Conservation (phyloP, 30 jellyfish, hydroid and myxozoan species). For the Chironex yamaguchii region DNA sequence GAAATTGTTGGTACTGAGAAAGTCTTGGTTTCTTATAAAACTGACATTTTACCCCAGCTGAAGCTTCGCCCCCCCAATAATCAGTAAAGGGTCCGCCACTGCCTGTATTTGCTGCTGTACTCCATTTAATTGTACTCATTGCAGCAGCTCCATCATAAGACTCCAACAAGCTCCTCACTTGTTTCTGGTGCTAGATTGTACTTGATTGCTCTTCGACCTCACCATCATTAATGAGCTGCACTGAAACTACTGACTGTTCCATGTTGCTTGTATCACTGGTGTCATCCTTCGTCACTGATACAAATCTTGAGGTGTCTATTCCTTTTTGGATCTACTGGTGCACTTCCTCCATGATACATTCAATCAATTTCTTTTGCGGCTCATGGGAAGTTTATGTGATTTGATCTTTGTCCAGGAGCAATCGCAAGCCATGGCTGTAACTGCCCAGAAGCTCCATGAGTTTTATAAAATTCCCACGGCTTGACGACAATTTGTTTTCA, state of each 20-base stretch:
- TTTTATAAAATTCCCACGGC: background rate
- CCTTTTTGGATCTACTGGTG: conserved; percentile 23
- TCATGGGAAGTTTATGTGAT: conserved; percentile 21
- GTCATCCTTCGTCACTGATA: background rate
- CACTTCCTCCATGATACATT: conserved; percentile 10
- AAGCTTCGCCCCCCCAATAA: no score
- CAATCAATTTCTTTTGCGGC: conserved; percentile 29
- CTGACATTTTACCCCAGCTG: conserved; percentile 4
- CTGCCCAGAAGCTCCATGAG: conserved; percentile 25
- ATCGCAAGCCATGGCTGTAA: conserved; percentile 23
- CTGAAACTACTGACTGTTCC: no score
- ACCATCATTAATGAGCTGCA: no score
- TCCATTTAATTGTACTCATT: conserved; percentile 12
- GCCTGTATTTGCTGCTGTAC: conserved; percentile 10
- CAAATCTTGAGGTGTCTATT: conserved; percentile 6
- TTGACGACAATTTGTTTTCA: background rate
- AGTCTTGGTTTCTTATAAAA: background rate
- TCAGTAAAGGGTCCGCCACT: no score
- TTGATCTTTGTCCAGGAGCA: background rate
- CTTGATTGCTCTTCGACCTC: no score
- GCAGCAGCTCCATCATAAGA: no score
- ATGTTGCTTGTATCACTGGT: background rate
- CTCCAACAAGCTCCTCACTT: no score
- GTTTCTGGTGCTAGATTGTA: background rate
- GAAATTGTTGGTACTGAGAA: background rate